These are phyloP conservation scores for Microcebus murinus DNA, from an alignment of 2,113 vertebrate genomes.

Conservation along the genomic window DNA sequence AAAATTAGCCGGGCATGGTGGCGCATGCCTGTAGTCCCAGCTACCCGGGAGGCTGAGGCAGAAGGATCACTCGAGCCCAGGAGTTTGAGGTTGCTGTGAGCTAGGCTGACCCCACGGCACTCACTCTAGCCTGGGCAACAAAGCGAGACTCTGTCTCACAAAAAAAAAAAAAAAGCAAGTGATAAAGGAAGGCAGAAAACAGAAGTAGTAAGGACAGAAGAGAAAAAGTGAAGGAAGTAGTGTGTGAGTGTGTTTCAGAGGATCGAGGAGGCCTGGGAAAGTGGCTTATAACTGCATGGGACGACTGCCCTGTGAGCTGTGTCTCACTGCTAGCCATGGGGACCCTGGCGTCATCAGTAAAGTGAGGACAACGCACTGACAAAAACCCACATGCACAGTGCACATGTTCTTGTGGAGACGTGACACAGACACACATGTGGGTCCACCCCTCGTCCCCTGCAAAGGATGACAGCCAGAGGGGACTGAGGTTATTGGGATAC, in stretches of 20 bases:
- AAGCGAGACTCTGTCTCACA: too few species aligned
- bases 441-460: not conserved
- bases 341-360: not conserved
- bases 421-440: not conserved
- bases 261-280: rapidly evolving
- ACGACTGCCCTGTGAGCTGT: rapidly evolving
- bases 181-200: not conserved
- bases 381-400: rapidly evolving
- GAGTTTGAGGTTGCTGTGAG: too few species aligned
- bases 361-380: rapidly evolving
- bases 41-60: too few species aligned
- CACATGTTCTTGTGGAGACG: not conserved
- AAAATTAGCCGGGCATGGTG: too few species aligned
- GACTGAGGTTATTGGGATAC: not conserved
- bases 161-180: not conserved
- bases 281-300: rapidly evolving
- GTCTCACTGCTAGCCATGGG: too few species aligned
- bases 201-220: not conserved
- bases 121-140: too few species aligned
- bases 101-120: too few species aligned
- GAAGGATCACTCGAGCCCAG: too few species aligned
- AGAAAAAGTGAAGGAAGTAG: not conserved
- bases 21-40: too few species aligned
- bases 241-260: rapidly evolving
- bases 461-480: not conserved